Evolutionary conservation across 2,888 invertebrate species (phyloP).

Genomic region (Lucinisca nassula): DNA sequence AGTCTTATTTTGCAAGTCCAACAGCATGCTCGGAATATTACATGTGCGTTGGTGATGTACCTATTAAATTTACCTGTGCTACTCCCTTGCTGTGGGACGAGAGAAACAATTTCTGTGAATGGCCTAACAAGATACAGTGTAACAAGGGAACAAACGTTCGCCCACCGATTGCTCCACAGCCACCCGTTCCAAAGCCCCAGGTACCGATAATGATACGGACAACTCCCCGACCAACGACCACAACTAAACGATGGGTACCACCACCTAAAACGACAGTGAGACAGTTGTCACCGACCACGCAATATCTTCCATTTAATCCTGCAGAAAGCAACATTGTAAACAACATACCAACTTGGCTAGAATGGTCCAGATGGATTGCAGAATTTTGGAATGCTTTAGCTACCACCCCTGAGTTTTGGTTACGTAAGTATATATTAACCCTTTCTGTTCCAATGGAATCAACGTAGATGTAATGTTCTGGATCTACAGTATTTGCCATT

Average conservation of each 20-base stretch:
- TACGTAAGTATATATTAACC: conserved; percentile 47
- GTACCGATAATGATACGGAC: not conserved
- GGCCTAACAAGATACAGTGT: conserved; percentile 75
- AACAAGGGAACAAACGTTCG: not conserved
- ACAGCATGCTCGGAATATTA: conserved; percentile 73
- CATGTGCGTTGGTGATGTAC: conserved; percentile 73
- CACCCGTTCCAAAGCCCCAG: not conserved
- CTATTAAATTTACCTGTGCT: conserved; percentile 77
- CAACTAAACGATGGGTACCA: not conserved
- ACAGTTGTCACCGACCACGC: not conserved
- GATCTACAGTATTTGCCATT: no score
- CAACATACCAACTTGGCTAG: conserved; percentile 59
- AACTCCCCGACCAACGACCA: conserved; percentile 13
- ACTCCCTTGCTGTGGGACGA: conserved; percentile 74
- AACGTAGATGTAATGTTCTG: no score
- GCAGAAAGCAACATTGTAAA: not conserved
- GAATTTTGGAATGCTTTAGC: conserved; percentile 64
- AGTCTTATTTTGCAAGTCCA: conserved; percentile 75
- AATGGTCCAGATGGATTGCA: conserved; percentile 62
- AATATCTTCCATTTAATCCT: conserved; percentile 1
- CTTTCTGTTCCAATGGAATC: no score
- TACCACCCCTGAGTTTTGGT: conserved; percentile 24
- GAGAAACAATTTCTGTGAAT: conserved; percentile 76
- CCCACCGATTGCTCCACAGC: not conserved
- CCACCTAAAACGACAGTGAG: not conserved